Evolutionary conservation across 2,888 invertebrate genomes (phyloP).

Genomic region (Ormyrus rosae): DNA sequence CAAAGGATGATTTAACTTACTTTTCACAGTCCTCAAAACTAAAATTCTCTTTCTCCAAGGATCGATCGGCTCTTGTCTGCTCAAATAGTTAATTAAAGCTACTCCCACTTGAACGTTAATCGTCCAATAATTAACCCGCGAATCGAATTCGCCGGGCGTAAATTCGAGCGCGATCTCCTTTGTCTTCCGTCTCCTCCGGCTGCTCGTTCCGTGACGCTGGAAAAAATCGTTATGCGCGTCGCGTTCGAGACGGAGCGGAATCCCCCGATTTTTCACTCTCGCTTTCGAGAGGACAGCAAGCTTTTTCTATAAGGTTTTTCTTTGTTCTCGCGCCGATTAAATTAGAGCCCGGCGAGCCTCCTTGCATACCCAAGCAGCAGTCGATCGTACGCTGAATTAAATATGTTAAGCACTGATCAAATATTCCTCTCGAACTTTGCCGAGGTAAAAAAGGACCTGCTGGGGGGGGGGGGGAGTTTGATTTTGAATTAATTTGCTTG

Average conservation of each 20-base stretch:
- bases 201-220: no score
- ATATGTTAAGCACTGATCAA: constrained; percentile 54
- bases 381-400: constrained; percentile 39
- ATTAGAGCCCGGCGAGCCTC: constrained; percentile 36
- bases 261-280: constrained; percentile 48
- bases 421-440: constrained; percentile 40
- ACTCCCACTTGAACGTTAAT: no score
- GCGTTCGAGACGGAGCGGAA: constrained; percentile 11
- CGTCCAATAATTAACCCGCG: no score
- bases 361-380: constrained; percentile 47
- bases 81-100: no score
- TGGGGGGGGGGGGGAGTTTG: background rate
- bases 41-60: no score
- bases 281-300: constrained; percentile 8
- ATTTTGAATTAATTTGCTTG: constrained; percentile 15
- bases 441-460: background rate
- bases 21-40: no score
- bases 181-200: no score
- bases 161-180: no score
- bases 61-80: no score
- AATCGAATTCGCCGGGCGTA: no score
- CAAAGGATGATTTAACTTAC: no score
- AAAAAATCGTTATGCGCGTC: constrained; percentile 26
- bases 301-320: constrained; percentile 5
- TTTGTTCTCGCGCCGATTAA: constrained; percentile 42